These are phyloP conservation scores for Sesia apiformis DNA, from an alignment of 2,888 invertebrate genomes.

Conservation along the genomic window DNA sequence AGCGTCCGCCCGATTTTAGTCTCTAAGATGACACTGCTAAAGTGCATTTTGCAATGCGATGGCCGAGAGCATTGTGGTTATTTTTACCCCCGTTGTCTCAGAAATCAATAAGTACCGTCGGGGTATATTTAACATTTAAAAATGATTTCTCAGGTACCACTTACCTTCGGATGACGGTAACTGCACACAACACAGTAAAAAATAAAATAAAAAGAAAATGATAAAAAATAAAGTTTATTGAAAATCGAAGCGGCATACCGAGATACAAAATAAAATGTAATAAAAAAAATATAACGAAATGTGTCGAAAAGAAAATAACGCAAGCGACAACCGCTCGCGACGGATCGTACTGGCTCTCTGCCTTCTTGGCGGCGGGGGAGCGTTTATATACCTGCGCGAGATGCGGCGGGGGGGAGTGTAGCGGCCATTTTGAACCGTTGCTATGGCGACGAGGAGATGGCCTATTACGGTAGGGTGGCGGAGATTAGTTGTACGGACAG, in stretches of 20 bases:
- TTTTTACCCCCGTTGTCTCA: constrained; percentile 35
- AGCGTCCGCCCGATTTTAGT: constrained; percentile 11
- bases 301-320: constrained; percentile 28
- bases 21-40: constrained; percentile 15
- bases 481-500: constrained; percentile 65
- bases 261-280: constrained; percentile 11
- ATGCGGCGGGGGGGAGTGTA: constrained; percentile 34
- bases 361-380: constrained; percentile 30
- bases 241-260: constrained; percentile 12
- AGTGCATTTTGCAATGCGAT: constrained; percentile 14
- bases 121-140: background rate
- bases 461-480: constrained; percentile 71
- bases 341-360: constrained; percentile 62
- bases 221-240: constrained; percentile 11
- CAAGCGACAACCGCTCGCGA: constrained; percentile 31
- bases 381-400: constrained; percentile 49
- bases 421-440: constrained; percentile 66
- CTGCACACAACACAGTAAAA: constrained; percentile 34
- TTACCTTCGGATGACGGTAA: constrained; percentile 33
- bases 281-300: constrained; percentile 11
- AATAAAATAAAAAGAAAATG: constrained; percentile 16
- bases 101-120: constrained; percentile 35
- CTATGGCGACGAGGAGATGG: constrained; percentile 68
- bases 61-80: constrained; percentile 23
- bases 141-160: constrained; percentile 14